A percentile compares a stretch with the other conserved stretches of the same genome.
These are phyloP conservation scores for Thereva unica DNA, from an alignment of 2,888 invertebrate genomes.

Conservation along the genomic window DNA sequence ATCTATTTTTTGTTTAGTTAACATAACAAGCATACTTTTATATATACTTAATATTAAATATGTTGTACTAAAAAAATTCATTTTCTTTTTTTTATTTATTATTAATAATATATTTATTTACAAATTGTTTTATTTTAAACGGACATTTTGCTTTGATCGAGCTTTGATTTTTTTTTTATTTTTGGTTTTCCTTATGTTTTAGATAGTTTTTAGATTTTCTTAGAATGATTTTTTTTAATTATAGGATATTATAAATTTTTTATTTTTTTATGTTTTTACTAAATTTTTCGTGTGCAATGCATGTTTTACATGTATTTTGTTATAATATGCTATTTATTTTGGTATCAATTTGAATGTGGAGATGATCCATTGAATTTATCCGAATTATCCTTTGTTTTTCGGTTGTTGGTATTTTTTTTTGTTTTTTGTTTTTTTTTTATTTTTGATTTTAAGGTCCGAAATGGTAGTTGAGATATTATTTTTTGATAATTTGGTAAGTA, in stretches of 20 bases:
- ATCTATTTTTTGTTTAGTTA: conserved; percentile 6
- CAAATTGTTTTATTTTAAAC: conserved; percentile 10
- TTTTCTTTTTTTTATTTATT: conserved; percentile 15
- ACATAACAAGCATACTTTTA: conserved; percentile 10
- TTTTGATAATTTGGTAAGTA: no score
- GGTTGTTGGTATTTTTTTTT: no score
- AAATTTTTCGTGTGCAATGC: background rate
- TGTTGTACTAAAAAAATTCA: no score
- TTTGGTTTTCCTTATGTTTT: background rate
- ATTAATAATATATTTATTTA: conserved; percentile 5
- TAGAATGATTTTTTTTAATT: conserved; percentile 9
- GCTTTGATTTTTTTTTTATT: conserved; percentile 7
- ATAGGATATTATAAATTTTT: conserved; percentile 12
- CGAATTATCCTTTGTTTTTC: no score
- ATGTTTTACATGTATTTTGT: background rate
- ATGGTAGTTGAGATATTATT: no score
- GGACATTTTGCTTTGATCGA: conserved; percentile 26
- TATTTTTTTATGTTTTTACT: conserved; percentile 10
- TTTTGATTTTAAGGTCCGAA: no score
- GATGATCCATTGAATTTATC: no score
- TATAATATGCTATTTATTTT: no score
- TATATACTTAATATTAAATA: background rate
- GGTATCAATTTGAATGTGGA: no score
- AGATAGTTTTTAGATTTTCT: background rate
- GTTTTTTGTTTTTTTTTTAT: no score